These are phyloP conservation scores for Lasioglossum malachurum DNA, from an alignment of 2,888 invertebrate genomes.

Conservation along the genomic window DNA sequence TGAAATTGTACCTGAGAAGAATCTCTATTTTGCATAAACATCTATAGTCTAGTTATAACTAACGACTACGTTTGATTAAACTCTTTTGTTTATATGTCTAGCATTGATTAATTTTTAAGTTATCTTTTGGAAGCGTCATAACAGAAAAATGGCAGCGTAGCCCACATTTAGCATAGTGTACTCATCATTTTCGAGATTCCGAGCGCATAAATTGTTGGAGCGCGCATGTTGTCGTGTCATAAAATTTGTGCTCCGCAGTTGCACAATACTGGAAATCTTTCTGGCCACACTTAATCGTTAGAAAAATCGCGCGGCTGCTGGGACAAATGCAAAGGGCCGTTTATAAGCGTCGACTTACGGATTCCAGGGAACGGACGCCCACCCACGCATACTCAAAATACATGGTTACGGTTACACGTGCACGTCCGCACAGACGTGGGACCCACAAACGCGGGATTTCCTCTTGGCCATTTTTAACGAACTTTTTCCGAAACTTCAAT, in stretches of 20 bases:
- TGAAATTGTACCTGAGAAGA: too few species aligned
- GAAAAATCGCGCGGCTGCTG: slow-evolving; percentile 33
- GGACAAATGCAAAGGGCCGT: slow-evolving; percentile 47
- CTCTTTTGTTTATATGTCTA: too few species aligned
- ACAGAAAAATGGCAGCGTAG: neutral
- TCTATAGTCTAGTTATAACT: neutral
- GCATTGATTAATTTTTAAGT: neutral
- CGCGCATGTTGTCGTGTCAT: neutral
- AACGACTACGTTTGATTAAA: neutral
- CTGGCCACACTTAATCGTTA: slow-evolving; percentile 33
- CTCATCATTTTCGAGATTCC: neutral
- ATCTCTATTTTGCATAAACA: too few species aligned
- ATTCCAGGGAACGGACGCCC: neutral
- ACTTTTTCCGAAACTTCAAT: slow-evolving; percentile 70
- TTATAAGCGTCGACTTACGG: slow-evolving; percentile 56
- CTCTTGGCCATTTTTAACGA: slow-evolving; percentile 61
- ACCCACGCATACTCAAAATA: neutral
- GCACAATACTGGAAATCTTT: slow-evolving; percentile 28
- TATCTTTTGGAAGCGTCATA: neutral
- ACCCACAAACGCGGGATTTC: slow-evolving; percentile 24
- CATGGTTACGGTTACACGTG: neutral
- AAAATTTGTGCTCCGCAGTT: neutral
- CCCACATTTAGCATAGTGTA: neutral
- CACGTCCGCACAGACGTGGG: neutral
- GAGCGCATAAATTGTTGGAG: neutral